Evolutionary conservation across 2,888 invertebrate species (phyloP), one percentile per base, ranked within the genome.

Genomic region (Nymphalis c-album): DNA sequence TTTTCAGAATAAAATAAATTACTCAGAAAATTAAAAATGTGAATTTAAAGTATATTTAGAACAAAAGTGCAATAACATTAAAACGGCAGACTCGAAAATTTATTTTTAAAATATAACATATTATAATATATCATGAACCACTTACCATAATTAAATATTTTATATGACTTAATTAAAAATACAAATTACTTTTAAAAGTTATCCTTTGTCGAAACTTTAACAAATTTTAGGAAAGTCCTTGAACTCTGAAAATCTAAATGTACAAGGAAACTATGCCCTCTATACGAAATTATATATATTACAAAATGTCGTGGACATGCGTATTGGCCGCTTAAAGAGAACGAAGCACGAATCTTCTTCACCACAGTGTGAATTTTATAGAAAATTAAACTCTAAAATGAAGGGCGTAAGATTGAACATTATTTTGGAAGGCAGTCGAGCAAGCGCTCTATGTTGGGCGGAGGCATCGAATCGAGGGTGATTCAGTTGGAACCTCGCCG

Each of bases 361-460:
- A 86, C 85, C 85, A 85, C 83, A 81, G 80, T 68, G 63, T 65
- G 59, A 64, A 57, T 57, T 60, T 63, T 78, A 75, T 74, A 68
- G 77, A 60, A 85, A 82, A 78, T 76, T 82, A 70, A 70, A 75
- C 84, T 80, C 76, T 87, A 80, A 71, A 16, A 0, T 47, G 10
- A 60, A 17, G 31, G 5, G 0, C 26, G 58, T 71, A 83, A 67
- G 80, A 82, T 80, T 76, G 71, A 76, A 73, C 82, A 73, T 84
- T 64, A 71, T 68, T 77, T 71, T 68, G 68, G 68, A 16, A 26
- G 71, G 62, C 77, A 75, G 78, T 83, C 78, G 91, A 86, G 90
- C 91, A 90, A 87, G 91, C 91, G 91, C 91, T 88, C 78, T 90
- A 83, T 90, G 89, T 88, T 90, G 91, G 91, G 91, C 92, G 92